Percentiles rank a stretch among this genome's conserved stretches.
Conservation (phyloP, 2,797 vertebrate genomes). For the Rhadinocentrus ornatus region DNA sequence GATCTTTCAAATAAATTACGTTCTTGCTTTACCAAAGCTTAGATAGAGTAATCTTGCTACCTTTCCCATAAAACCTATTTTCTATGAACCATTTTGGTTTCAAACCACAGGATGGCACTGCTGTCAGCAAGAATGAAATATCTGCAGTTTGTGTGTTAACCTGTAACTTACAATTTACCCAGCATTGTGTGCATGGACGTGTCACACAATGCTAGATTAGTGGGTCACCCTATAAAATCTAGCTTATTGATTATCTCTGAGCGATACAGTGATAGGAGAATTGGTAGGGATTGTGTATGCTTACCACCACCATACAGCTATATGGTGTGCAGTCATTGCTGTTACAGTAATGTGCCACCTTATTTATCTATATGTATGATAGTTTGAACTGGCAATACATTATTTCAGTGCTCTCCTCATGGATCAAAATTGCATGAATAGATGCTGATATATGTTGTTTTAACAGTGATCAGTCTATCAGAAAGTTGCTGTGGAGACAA, state of each 20-base stretch:
- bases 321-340: background rate
- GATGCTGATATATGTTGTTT: background rate
- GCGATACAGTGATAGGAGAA: background rate
- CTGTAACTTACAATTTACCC: background rate
- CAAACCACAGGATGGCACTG: slow-evolving; percentile 16
- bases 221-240: background rate
- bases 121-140: background rate
- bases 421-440: too few species aligned
- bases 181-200: background rate
- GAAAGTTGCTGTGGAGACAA: background rate
- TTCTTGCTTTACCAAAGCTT: background rate
- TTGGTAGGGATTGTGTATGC: background rate
- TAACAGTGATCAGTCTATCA: background rate
- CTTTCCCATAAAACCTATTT: background rate
- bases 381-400: too few species aligned
- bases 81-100: background rate
- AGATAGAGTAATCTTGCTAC: background rate
- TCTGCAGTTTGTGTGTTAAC: background rate
- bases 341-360: background rate
- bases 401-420: too few species aligned
- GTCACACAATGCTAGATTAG: background rate
- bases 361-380: background rate
- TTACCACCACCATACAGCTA: background rate
- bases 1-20: too few species aligned
- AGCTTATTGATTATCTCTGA: background rate